A percentile compares a stretch with the other conserved stretches of the same genome.
phyloP scores from a whole-genome alignment of 1,140 invertebrate genomes.

The Apis florea region DNA sequence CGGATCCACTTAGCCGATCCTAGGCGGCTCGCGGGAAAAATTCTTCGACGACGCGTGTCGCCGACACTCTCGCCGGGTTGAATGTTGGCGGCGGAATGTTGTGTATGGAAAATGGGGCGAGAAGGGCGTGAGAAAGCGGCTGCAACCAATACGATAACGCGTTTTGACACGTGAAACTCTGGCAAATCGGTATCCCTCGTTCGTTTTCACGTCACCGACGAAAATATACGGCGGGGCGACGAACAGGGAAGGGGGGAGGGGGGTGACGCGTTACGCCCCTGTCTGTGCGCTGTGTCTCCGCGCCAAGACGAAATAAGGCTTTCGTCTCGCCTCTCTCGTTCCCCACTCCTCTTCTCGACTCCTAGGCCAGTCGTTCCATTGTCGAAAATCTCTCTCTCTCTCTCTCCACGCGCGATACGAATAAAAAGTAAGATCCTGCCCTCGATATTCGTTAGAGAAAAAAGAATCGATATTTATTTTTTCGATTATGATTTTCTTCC shows the following conservation, averaged over 20 bases:
- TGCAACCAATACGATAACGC: slow-evolving; percentile 59
- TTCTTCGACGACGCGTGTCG: slow-evolving; percentile 47
- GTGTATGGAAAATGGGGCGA: slow-evolving; percentile 23
- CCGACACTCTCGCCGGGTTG: slow-evolving; percentile 21
- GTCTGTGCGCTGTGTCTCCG: slow-evolving; percentile 56
- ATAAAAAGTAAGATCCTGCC: too few relatives aligned
- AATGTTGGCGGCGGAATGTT: too few relatives aligned
- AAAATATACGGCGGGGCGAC: slow-evolving; percentile 55
- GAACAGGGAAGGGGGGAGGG: background rate
- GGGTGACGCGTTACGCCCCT: slow-evolving; percentile 43
- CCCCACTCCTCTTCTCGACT: slow-evolving; percentile 8
- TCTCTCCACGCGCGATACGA: too few relatives aligned
- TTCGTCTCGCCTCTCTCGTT: background rate
- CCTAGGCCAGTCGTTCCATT: too few relatives aligned
- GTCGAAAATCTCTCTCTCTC: too few relatives aligned
- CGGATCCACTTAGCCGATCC: slow-evolving; percentile 34
- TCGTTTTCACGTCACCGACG: slow-evolving; percentile 26
- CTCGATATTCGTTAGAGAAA: too few relatives aligned
- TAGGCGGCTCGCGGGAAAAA: slow-evolving; percentile 8
- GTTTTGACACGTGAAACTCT: slow-evolving; percentile 65
- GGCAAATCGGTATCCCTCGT: slow-evolving; percentile 53
- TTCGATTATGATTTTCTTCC: too few relatives aligned
- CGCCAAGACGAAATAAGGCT: slow-evolving; percentile 59
- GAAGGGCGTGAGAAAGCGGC: slow-evolving; percentile 40
- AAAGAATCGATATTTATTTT: too few relatives aligned